These are phyloP conservation scores for Ornithoptera priamus DNA, from an alignment of 2,888 invertebrate species.

Conservation along the genomic window DNA sequence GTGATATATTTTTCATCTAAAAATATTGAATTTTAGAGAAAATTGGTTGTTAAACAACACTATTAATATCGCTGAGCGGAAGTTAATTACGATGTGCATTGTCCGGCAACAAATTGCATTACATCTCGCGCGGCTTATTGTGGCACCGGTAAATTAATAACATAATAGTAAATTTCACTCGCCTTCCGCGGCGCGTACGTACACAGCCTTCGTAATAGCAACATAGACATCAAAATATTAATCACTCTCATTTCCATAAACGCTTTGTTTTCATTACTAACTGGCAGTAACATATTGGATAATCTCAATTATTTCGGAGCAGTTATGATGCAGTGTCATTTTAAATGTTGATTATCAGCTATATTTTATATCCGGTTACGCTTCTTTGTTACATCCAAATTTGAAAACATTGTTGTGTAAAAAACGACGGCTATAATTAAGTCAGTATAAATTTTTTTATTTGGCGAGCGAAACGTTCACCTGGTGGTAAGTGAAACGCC, in stretches of 20 bases:
- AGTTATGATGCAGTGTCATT: no score
- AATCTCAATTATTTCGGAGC: background rate
- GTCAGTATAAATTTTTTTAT: no score
- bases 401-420: no score
- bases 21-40: slow-evolving; percentile 5
- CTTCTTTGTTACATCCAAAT: no score
- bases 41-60: slow-evolving; percentile 19
- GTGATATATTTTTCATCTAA: background rate
- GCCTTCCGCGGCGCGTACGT: slow-evolving; percentile 25
- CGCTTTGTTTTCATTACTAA: slow-evolving; percentile 8
- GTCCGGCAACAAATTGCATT: slow-evolving; percentile 50
- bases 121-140: slow-evolving; percentile 36
- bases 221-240: slow-evolving; percentile 13
- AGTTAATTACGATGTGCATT: slow-evolving; percentile 50
- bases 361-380: no score
- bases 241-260: slow-evolving; percentile 23
- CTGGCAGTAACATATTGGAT: background rate
- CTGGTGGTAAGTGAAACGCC: no score
- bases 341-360: no score
- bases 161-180: slow-evolving; percentile 27
- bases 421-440: no score
- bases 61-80: slow-evolving; percentile 10
- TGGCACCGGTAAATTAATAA: slow-evolving; percentile 29
- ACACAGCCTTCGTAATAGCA: background rate
- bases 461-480: no score